Evolutionary conservation across 2,797 vertebrate species (phyloP).

Genomic region (Astyanax mexicanus): DNA sequence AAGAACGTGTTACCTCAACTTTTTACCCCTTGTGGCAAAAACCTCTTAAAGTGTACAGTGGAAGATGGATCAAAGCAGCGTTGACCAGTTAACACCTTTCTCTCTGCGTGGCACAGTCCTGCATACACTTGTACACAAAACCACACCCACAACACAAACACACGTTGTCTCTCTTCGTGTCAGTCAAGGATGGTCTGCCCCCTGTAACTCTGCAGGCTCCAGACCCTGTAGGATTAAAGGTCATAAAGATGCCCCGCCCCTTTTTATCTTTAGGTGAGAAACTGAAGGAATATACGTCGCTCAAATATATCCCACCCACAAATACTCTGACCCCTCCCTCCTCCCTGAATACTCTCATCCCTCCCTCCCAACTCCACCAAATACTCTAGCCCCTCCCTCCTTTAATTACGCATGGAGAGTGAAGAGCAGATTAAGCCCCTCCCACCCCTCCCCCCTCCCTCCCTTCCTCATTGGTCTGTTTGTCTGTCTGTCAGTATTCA

Average conservation of each 20-base stretch:
- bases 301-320: neutral
- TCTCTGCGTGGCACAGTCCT: constrained; percentile 60
- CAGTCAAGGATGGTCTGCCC: constrained; percentile 75
- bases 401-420: constrained; percentile 53
- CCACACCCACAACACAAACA: constrained; percentile 52
- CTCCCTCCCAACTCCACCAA: neutral
- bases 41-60: constrained; percentile 78
- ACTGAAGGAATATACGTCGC: constrained; percentile 18
- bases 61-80: constrained; percentile 74
- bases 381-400: constrained; percentile 38
- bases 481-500: constrained; percentile 67
- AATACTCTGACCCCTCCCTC: neutral
- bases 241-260: constrained; percentile 50
- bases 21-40: constrained; percentile 76
- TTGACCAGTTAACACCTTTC: constrained; percentile 52
- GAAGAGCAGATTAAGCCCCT: constrained; percentile 50
- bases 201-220: constrained; percentile 71
- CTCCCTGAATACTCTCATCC: neutral
- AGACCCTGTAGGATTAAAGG: constrained; percentile 74
- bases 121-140: constrained; percentile 54
- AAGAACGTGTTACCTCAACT: constrained; percentile 82
- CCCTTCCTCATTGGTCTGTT: constrained; percentile 54
- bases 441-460: constrained; percentile 40
- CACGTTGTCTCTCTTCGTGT: constrained; percentile 69
- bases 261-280: constrained; percentile 31